Conservation (phyloP, 1,140 invertebrate genomes). For the Odontomachus brunneus region DNA sequence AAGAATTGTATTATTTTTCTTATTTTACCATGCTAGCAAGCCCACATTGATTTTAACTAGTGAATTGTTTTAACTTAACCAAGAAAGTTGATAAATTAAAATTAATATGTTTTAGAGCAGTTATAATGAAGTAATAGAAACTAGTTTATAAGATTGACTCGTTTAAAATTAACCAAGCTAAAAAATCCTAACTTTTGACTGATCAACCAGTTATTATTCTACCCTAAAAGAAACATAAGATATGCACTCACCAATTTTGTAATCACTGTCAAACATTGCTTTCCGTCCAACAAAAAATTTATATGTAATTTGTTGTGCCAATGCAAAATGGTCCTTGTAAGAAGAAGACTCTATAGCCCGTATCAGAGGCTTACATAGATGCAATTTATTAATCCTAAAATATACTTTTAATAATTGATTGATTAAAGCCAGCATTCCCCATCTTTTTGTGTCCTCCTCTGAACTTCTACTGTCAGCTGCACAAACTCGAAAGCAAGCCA, state of each 20-base stretch:
- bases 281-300: conserved; percentile 98
- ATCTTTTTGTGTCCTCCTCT: conserved; percentile 95
- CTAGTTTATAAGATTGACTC: no score
- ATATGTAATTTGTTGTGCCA: conserved; percentile 96
- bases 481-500: conserved; percentile 97
- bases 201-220: no score
- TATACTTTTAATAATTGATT: conserved; percentile 99
- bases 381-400: conserved; percentile 98
- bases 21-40: no score
- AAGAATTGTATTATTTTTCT: no score
- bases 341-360: conserved; percentile 96
- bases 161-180: no score
- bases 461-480: conserved; percentile 95
- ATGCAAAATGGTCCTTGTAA: conserved; percentile 94
- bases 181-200: no score
- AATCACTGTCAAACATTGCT: conserved; percentile 99
- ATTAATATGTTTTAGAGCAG: no score
- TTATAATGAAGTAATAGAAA: no score
- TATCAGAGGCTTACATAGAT: conserved; percentile 98
- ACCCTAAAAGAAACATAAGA: not conserved
- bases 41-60: no score
- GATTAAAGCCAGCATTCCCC: conserved; percentile 97
- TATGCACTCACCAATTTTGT: conserved; percentile 89
- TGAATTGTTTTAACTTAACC: no score
- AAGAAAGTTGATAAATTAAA: no score